Evolutionary conservation across 2,888 invertebrate genomes (phyloP), one percentile per base, ranked within the genome.

Genomic region (Cactoblastis cactorum): DNA sequence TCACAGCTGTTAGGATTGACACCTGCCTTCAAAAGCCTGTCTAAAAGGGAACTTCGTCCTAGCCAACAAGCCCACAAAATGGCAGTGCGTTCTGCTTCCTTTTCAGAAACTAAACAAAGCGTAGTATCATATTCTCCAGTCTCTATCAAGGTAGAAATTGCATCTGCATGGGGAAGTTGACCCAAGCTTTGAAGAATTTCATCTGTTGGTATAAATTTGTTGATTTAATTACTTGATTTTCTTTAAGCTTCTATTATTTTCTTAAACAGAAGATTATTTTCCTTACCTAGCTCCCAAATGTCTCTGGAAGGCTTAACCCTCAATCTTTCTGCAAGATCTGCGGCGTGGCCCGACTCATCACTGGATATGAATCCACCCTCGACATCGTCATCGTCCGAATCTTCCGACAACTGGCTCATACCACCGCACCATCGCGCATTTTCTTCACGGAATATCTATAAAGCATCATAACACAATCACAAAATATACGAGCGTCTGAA

Each of bases 1-100:
- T 97, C 97, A 28, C 83, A 76, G 8, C 88, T 89, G 59, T 94
- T 92, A 12, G 94, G 91, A 65, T 93, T 90, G 1, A 93, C 92
- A 0, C 92, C 92, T 41, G 87, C 73, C 18, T 88, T 82, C 37
- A 94, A 62, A 9, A 94, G 71, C 55, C 74, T 77, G 48, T 84
- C 79, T n/a, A 93, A 72, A 28, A 93, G 65, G n/a, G 88, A 80
- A 38, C 81, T 78, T 49, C 92, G 90, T 4, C 92, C 93, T 28
- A 92, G 73, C 92, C 93, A 94, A 50, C 92, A 88, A 1, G 93
- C 90, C 69, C 93, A 84, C 11, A 94, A 71, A 0, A 92, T 79
- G 41, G 91, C 92, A 1, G 92, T 92, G 49, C 87, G 76, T 47
- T 87, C 73, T 0, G 80, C 87, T 57, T 72, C 69, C 5, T 66